Evolutionary conservation across 2,888 invertebrate genomes (phyloP).

Genomic region (Lampropteryx suffumata): DNA sequence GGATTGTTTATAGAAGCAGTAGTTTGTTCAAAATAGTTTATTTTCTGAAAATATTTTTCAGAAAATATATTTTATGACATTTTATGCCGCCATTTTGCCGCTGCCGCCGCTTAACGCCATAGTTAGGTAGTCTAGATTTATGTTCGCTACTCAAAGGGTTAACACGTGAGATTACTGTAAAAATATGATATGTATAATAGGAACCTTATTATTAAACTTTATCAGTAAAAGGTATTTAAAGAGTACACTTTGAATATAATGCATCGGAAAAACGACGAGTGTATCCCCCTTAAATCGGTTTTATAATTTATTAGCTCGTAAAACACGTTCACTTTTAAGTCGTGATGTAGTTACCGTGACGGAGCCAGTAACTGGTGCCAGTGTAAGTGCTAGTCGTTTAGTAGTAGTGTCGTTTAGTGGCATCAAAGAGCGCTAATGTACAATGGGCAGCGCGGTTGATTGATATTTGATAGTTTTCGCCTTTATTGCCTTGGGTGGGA

Average conservation of each 20-base stretch:
- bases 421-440: constrained; percentile 17
- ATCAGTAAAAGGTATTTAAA: too few relatives aligned
- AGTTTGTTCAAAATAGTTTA: too few relatives aligned
- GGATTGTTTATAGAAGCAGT: too few relatives aligned
- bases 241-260: neutral
- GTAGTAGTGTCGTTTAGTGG: constrained; percentile 13
- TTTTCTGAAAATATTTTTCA: too few relatives aligned
- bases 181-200: too few relatives aligned
- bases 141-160: too few relatives aligned
- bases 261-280: constrained; percentile 16
- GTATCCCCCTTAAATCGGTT: constrained; percentile 38
- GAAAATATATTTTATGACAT: too few relatives aligned
- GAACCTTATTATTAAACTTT: too few relatives aligned
- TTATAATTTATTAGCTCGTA: constrained; percentile 67
- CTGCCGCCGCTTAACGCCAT: too few relatives aligned
- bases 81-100: too few relatives aligned
- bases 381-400: constrained; percentile 23
- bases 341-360: constrained; percentile 39
- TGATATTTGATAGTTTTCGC: constrained; percentile 19
- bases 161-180: too few relatives aligned
- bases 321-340: constrained; percentile 66
- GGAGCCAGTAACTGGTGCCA: constrained; percentile 25
- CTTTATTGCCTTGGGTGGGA: constrained; percentile 5
- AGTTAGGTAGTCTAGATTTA: too few relatives aligned
- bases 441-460: constrained; percentile 17